These are phyloP conservation scores for Pogoniulus pusillus DNA, from an alignment of 2,797 vertebrate species.

Conservation along the genomic window DNA sequence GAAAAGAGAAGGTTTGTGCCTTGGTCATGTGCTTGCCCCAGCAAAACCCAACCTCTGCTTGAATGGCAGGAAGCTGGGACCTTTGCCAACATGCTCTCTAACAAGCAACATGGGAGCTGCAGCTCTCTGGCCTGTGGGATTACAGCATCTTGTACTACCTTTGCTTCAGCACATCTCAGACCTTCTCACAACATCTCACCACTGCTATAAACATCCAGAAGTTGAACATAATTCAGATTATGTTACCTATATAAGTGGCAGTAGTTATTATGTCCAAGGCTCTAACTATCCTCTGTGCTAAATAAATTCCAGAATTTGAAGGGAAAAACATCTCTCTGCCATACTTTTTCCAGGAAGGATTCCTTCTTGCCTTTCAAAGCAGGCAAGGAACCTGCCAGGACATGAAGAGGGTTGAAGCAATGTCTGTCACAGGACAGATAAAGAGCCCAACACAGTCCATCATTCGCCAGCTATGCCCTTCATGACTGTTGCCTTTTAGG, in stretches of 20 bases:
- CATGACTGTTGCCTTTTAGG: background rate
- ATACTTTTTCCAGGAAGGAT: background rate
- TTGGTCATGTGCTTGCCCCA: background rate
- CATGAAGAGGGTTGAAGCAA: background rate
- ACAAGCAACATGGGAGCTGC: background rate
- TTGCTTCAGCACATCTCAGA: background rate
- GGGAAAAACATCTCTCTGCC: background rate
- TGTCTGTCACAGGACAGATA: background rate
- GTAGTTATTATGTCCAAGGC: background rate
- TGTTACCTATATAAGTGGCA: background rate
- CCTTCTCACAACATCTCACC: background rate
- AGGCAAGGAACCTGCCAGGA: background rate
- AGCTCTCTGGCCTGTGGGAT: background rate
- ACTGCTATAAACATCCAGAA: background rate
- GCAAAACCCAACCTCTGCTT: background rate
- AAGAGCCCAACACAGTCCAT: background rate
- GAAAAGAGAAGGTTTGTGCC: background rate
- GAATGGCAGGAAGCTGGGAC: background rate
- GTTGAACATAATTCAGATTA: background rate
- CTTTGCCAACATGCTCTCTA: background rate
- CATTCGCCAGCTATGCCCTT: background rate
- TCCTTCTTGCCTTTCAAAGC: background rate
- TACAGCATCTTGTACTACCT: background rate
- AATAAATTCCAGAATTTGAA: conserved; percentile 25
- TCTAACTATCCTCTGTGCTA: background rate